Evolutionary conservation across 1,140 invertebrate genomes (phyloP).

Genomic region (Heliconius nattereri): DNA sequence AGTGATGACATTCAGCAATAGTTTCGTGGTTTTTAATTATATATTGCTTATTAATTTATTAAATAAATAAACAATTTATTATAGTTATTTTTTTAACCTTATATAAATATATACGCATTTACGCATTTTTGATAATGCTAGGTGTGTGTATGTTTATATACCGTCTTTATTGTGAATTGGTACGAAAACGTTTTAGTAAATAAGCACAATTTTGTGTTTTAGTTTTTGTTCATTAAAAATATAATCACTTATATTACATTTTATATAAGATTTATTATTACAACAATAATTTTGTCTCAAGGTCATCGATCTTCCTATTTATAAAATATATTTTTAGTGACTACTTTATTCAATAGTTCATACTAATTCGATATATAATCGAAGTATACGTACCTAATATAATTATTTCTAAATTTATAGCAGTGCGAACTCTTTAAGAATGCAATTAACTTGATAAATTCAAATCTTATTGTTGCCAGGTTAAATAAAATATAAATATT

Average conservation of each 20-base stretch:
- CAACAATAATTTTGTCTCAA: conserved; percentile 1
- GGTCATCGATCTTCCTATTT: neutral
- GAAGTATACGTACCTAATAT: neutral
- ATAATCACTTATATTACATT: neutral
- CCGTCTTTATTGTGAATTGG: too few relatives aligned
- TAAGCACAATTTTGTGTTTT: neutral
- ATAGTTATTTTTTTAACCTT: too few relatives aligned
- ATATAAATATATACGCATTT: too few relatives aligned
- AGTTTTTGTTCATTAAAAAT: neutral
- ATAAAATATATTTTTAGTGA: neutral
- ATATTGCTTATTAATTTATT: too few relatives aligned
- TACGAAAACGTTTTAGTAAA: neutral
- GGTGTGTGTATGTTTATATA: too few relatives aligned
- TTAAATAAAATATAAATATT: neutral
- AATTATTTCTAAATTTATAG: neutral
- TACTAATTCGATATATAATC: neutral
- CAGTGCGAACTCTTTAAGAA: neutral
- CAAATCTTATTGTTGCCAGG: neutral
- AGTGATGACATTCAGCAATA: neutral
- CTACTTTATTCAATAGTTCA: neutral
- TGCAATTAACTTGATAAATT: neutral
- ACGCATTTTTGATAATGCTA: too few relatives aligned
- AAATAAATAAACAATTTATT: too few relatives aligned
- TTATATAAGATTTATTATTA: neutral
- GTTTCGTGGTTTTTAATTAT: too few relatives aligned